These are phyloP conservation scores for Procambarus clarkii DNA, from an alignment of 1,140 invertebrate species.

Conservation along the genomic window DNA sequence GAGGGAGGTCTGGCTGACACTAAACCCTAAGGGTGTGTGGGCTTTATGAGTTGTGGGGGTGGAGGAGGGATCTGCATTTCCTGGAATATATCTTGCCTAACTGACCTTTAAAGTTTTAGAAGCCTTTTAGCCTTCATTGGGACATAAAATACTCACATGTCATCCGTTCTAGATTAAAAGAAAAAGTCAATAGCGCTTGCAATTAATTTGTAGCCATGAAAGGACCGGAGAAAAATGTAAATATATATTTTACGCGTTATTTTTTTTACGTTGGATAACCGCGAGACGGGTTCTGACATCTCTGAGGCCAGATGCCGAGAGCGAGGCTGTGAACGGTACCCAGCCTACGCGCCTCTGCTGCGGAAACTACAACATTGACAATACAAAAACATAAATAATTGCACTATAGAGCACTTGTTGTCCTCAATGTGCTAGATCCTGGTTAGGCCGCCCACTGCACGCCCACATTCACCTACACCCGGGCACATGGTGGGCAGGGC, in stretches of 20 bases:
- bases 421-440: background rate
- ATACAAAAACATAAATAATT: background rate
- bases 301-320: background rate
- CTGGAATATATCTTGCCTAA: no score
- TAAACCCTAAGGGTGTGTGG: background rate
- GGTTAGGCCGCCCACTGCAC: background rate
- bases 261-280: background rate
- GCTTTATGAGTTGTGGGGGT: background rate
- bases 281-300: background rate
- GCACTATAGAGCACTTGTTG: background rate
- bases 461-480: background rate
- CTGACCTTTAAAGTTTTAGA: no score
- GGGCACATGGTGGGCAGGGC: background rate
- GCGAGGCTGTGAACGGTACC: background rate
- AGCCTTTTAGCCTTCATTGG: no score
- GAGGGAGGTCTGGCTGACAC: background rate
- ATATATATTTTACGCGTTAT: background rate
- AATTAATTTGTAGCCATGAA: no score
- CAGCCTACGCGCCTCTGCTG: background rate
- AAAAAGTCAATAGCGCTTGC: no score
- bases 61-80: background rate
- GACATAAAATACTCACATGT: no score
- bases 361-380: background rate
- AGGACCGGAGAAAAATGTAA: background rate
- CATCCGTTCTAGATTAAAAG: no score